Percentiles rank a stretch among this genome's conserved stretches.
phyloP scores from a whole-genome alignment of 1,140 invertebrate species.

The Bombus superbus region DNA sequence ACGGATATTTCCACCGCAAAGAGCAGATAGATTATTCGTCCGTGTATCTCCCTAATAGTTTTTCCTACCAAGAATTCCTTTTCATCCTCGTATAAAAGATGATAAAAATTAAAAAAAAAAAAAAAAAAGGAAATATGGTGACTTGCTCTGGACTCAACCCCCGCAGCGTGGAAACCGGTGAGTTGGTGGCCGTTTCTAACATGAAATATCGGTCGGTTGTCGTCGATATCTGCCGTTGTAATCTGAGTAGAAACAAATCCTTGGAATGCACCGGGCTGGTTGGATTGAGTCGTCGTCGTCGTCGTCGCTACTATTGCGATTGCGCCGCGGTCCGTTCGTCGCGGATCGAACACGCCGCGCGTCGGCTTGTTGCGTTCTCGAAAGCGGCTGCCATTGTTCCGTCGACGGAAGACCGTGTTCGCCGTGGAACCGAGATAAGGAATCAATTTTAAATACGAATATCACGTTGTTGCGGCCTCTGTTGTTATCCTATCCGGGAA shows the following conservation, averaged over 20 bases:
- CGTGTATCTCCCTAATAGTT: too few species aligned
- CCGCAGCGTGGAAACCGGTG: not conserved
- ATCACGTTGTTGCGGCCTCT: not conserved
- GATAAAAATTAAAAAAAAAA: too few species aligned
- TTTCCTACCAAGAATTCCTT: not conserved
- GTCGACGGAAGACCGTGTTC: constrained; percentile 20
- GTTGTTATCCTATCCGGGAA: not conserved
- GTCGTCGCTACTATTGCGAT: constrained; percentile 28
- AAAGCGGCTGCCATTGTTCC: constrained; percentile 43
- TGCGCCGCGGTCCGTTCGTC: constrained; percentile 28
- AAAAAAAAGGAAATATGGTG: too few species aligned
- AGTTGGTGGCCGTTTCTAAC: constrained; percentile 34
- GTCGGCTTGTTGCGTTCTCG: constrained; percentile 14
- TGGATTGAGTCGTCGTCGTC: constrained; percentile 52
- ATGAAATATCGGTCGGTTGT: constrained; percentile 58
- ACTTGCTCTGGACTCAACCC: not conserved
- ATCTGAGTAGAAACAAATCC: constrained; percentile 62
- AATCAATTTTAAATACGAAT: constrained; percentile 41
- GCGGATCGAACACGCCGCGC: constrained; percentile 25
- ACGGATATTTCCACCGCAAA: not conserved
- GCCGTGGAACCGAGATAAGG: constrained; percentile 26
- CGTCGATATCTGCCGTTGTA: constrained; percentile 55
- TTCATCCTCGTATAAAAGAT: not conserved
- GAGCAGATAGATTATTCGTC: not conserved
- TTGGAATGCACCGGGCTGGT: constrained; percentile 39